Conservation (phyloP, 1,140 invertebrate species). For the Pogonus chalceus region DNA sequence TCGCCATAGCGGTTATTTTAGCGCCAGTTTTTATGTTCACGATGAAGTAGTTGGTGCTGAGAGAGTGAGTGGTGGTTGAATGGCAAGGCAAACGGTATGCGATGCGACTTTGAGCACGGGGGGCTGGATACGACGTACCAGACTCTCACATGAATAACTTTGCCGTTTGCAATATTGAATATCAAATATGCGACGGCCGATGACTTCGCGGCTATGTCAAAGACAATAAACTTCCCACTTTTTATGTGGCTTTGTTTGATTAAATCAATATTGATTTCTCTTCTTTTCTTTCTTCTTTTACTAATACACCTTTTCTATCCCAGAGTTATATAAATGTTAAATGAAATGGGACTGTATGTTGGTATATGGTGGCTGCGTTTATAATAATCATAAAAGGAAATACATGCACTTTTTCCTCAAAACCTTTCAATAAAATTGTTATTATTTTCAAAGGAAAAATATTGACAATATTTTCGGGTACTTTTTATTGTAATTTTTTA, state of each 20-base stretch:
- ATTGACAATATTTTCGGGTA: too few species aligned
- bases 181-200: conserved; percentile 4
- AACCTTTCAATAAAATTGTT: too few species aligned
- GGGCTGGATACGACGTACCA: too few species aligned
- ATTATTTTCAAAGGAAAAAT: too few species aligned
- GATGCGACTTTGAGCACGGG: background rate
- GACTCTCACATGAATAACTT: conserved; percentile 3
- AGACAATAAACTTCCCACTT: background rate
- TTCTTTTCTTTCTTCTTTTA: background rate
- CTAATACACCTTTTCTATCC: too few species aligned
- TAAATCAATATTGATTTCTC: conserved; percentile 5
- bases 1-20: background rate
- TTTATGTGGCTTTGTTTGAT: conserved; percentile 6
- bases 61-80: background rate
- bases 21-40: background rate
- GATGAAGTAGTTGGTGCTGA: too few species aligned
- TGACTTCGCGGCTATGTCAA: conserved; percentile 2
- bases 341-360: too few species aligned
- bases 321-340: too few species aligned
- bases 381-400: too few species aligned
- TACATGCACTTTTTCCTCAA: too few species aligned
- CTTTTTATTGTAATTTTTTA: too few species aligned
- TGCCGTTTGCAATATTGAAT: conserved; percentile 7
- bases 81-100: background rate
- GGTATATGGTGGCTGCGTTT: too few species aligned